These are phyloP conservation scores for Carposina sasakii DNA, from an alignment of 1,140 invertebrate species.

Conservation along the genomic window DNA sequence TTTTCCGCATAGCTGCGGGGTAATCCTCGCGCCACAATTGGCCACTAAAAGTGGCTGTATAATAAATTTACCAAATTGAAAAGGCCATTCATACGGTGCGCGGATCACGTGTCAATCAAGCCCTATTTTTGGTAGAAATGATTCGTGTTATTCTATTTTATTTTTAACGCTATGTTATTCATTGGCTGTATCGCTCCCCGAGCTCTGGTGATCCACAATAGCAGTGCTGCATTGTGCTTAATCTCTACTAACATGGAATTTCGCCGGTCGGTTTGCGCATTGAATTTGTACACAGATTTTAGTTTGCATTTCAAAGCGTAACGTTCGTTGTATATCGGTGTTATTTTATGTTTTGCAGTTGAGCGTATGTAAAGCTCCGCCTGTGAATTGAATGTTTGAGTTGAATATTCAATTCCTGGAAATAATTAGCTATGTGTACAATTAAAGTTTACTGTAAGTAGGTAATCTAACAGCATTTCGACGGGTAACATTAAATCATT, in stretches of 20 bases:
- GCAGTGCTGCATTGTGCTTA: conserved; percentile 32
- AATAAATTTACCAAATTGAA: conserved; percentile 49
- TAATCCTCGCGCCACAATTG: conserved; percentile 43
- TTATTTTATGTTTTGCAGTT: conserved; percentile 19
- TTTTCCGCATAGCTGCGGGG: conserved; percentile 49
- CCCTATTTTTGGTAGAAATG: conserved; percentile 40
- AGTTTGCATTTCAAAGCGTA: too few relatives aligned
- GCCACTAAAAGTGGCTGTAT: conserved; percentile 50
- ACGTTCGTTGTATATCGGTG: too few relatives aligned
- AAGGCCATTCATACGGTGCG: conserved; percentile 33
- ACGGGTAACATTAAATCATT: too few relatives aligned
- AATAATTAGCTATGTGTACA: too few relatives aligned
- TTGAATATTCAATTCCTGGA: too few relatives aligned
- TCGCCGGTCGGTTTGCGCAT: too few relatives aligned
- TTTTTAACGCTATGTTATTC: conserved; percentile 56
- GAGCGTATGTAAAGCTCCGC: conserved; percentile 6
- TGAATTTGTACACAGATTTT: too few relatives aligned
- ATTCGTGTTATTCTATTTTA: conserved; percentile 60
- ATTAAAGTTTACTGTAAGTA: too few relatives aligned
- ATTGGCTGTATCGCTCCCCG: conserved; percentile 51
- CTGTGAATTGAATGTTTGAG: too few relatives aligned
- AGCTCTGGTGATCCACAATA: conserved; percentile 38
- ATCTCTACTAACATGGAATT: conserved; percentile 31
- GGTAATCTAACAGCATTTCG: too few relatives aligned
- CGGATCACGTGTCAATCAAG: conserved; percentile 67